Conservation (phyloP, 2,113 vertebrate species). For the Trinectes maculatus region DNA sequence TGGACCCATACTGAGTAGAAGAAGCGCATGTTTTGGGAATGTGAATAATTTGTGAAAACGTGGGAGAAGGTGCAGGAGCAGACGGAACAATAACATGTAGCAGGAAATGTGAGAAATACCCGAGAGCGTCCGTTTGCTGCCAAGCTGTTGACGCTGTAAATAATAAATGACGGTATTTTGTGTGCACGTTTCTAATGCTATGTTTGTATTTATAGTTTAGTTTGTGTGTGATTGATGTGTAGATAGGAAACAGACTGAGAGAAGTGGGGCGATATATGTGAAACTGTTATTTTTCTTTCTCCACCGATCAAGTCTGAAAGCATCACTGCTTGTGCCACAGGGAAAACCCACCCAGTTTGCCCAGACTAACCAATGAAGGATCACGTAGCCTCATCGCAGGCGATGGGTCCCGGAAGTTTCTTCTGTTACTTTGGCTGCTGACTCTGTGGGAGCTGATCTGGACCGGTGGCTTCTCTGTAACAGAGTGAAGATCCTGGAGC, state of each 20-base stretch:
- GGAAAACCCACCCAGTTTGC: conserved; percentile 12
- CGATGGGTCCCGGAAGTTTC: conserved; percentile 23
- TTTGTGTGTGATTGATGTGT: background rate
- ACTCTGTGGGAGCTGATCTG: conserved; percentile 10
- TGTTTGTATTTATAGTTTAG: conserved; percentile 10
- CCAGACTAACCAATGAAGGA: conserved; percentile 19
- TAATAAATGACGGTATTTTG: conserved; percentile 68
- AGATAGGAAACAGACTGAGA: too few relatives aligned
- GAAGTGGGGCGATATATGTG: background rate
- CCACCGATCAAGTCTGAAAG: conserved; percentile 2
- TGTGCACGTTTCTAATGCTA: conserved; percentile 15
- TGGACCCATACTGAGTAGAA: too few relatives aligned
- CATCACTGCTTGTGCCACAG: conserved; percentile 13
- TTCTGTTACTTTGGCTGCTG: conserved; percentile 38
- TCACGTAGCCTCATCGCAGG: conserved; percentile 40
- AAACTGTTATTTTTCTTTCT: background rate
- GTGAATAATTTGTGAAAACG: conserved; percentile 10
- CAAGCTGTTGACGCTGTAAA: conserved; percentile 75
- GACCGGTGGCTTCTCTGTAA: conserved; percentile 46
- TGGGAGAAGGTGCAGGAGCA: background rate
- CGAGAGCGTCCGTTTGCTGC: conserved; percentile 42
- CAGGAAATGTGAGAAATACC: conserved; percentile 71
- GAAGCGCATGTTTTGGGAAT: conserved; percentile 3
- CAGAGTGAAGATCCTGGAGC: conserved; percentile 71
- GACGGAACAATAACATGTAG: conserved; percentile 16